Percentiles rank a stretch among this genome's conserved stretches.
Evolutionary conservation across 2,113 vertebrate species (phyloP).

Genomic region (Crotalus tigris): DNA sequence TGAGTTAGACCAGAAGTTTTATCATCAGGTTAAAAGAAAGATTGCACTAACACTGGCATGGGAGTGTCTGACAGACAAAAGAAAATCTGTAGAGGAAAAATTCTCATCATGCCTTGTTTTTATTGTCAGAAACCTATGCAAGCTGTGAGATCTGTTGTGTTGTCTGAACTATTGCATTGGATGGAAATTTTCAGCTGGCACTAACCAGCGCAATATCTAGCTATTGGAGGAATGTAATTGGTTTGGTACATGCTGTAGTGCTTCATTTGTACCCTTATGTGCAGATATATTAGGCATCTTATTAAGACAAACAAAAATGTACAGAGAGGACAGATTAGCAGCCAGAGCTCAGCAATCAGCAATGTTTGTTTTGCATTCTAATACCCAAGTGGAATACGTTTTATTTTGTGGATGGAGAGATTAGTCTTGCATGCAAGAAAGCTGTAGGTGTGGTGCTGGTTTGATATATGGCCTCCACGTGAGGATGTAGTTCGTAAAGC

Average conservation of each 20-base stretch:
- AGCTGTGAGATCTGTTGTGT: neutral
- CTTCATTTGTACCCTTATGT: conserved; percentile 7
- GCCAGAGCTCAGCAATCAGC: neutral
- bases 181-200: neutral
- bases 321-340: neutral
- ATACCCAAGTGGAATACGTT: neutral
- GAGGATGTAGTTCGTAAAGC: neutral
- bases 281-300: neutral
- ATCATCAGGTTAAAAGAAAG: neutral
- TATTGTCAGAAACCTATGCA: neutral
- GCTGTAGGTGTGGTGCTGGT: neutral
- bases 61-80: neutral
- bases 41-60: neutral
- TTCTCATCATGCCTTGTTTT: neutral
- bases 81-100: neutral
- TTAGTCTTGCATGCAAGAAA: neutral
- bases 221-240: conserved; percentile 2
- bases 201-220: neutral
- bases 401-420: neutral
- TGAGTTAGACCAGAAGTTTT: neutral
- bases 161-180: neutral
- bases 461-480: neutral
- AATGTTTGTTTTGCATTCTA: neutral
- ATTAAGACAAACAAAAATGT: conserved; percentile 14
- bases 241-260: neutral